phyloP scores from a whole-genome alignment of 2,888 invertebrate genomes.

The Sminthurinus aureus region DNA sequence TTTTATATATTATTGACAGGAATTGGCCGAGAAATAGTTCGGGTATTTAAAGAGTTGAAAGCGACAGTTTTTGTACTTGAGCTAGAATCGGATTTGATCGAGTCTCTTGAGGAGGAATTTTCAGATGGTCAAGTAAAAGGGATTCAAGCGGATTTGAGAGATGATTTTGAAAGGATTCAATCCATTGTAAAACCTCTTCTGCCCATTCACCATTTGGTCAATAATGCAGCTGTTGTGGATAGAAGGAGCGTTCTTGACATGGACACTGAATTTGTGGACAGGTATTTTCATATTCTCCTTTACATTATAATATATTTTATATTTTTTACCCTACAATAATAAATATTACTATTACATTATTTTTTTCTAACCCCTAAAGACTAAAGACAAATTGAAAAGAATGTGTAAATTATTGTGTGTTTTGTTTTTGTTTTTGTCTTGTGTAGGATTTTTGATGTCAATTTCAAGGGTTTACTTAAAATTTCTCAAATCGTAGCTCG shows the following conservation, averaged over 20 bases:
- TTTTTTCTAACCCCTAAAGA: not conserved
- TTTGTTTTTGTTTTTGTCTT: too few relatives aligned
- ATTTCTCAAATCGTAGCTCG: conserved; percentile 21
- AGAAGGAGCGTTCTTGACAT: not conserved
- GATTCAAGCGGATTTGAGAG: not conserved
- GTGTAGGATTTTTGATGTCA: conserved; percentile 25
- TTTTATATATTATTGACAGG: too few relatives aligned
- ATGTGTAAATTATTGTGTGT: too few relatives aligned
- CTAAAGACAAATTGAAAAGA: not conserved
- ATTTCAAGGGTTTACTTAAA: conserved; percentile 18
- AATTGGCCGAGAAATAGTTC: too few relatives aligned
- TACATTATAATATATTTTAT: not conserved
- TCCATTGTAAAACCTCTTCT: not conserved
- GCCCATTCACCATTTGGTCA: conserved; percentile 11
- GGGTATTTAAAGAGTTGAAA: too few relatives aligned
- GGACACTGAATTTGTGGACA: not conserved
- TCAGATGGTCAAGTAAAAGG: too few relatives aligned
- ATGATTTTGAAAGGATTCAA: not conserved
- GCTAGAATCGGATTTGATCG: too few relatives aligned
- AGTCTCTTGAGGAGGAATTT: too few relatives aligned
- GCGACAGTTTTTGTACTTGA: too few relatives aligned
- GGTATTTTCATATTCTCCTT: not conserved
- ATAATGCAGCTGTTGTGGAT: not conserved
- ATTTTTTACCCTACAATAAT: not conserved
- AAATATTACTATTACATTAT: not conserved